Percentiles rank a stretch among this genome's conserved stretches.
Evolutionary conservation across 2,797 vertebrate species (phyloP).

Genomic region (Poecilia velifera): DNA sequence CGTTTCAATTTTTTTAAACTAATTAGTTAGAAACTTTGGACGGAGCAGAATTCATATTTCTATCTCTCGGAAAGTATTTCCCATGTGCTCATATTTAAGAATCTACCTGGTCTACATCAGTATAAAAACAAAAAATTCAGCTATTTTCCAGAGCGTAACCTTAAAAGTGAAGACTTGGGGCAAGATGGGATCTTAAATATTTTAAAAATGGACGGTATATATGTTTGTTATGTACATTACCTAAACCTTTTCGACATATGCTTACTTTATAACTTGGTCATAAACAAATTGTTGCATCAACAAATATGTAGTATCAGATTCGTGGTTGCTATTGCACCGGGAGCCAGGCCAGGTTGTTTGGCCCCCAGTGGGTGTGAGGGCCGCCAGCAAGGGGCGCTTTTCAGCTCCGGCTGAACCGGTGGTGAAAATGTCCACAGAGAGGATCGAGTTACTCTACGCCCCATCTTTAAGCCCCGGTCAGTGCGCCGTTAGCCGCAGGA

Average conservation of each 20-base stretch:
- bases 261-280: not conserved
- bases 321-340: not conserved
- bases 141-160: not conserved
- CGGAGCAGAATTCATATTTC: not conserved
- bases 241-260: not conserved
- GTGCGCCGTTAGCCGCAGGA: slow-evolving; percentile 75
- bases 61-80: not conserved
- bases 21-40: not conserved
- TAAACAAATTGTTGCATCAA: not conserved
- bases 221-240: not conserved
- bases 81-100: too few species aligned
- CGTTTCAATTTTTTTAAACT: not conserved
- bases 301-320: not conserved
- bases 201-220: not conserved
- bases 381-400: slow-evolving; percentile 79
- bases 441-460: slow-evolving; percentile 82
- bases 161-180: too few species aligned
- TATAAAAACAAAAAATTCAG: not conserved
- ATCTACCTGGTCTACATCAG: not conserved
- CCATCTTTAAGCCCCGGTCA: slow-evolving; percentile 77
- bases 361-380: slow-evolving; percentile 40
- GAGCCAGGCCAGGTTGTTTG: not conserved
- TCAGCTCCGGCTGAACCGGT: slow-evolving; percentile 52
- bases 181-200: too few species aligned
- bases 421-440: slow-evolving; percentile 63